Conservation (phyloP, 2,888 invertebrate species). For the Lasioglossum leucozonium region DNA sequence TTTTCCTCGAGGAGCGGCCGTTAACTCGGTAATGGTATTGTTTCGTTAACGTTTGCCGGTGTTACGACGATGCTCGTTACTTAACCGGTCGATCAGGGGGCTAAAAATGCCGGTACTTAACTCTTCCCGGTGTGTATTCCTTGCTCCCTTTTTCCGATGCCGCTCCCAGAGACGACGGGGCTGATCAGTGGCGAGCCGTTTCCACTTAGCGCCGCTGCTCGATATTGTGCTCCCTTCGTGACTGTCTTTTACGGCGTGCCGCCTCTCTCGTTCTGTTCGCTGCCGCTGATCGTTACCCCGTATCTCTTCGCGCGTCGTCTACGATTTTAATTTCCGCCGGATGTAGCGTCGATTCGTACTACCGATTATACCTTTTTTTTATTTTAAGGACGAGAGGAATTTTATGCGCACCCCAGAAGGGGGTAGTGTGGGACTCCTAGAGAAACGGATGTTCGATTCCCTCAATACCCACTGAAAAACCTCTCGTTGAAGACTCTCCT, state of each 20-base stretch:
- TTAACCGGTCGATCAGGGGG: constrained; percentile 1
- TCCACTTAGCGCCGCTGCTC: constrained; percentile 13
- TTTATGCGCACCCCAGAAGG: no score
- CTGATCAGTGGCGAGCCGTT: neutral
- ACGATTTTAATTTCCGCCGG: neutral
- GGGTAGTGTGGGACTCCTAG: no score
- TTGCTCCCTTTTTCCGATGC: neutral
- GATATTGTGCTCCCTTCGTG: neutral
- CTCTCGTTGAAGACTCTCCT: no score
- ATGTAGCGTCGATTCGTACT: neutral
- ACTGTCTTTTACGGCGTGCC: neutral
- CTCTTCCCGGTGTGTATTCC: neutral
- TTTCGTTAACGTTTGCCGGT: constrained; percentile 23
- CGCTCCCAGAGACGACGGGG: neutral
- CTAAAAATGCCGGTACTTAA: neutral
- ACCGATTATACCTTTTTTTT: neutral
- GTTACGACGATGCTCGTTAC: constrained; percentile 12
- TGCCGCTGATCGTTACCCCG: neutral
- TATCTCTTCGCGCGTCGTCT: neutral
- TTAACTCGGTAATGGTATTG: constrained; percentile 6
- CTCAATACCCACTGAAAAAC: no score
- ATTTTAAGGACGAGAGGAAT: no score
- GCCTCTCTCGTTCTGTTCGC: neutral
- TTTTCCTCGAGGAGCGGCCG: constrained; percentile 1
- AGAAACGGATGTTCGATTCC: no score